These are phyloP conservation scores for Gymnoscopelus braueri DNA, from an alignment of 2,797 vertebrate genomes.

Conservation along the genomic window DNA sequence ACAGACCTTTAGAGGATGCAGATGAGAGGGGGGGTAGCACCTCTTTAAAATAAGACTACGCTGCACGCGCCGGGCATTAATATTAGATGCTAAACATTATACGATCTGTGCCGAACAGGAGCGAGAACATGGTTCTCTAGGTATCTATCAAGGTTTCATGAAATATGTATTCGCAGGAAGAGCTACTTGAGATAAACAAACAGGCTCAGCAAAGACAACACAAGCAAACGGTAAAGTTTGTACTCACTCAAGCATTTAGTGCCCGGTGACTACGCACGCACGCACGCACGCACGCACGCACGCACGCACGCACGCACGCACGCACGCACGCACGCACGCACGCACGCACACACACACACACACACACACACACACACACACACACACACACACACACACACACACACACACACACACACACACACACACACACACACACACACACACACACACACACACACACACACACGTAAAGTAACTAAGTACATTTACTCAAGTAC, in stretches of 20 bases:
- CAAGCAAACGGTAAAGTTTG: conserved; percentile 33
- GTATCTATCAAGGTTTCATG: conserved; percentile 42
- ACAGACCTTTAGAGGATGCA: conserved; percentile 70
- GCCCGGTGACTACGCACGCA: conserved; percentile 12
- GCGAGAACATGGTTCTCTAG: conserved; percentile 44
- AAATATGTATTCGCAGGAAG: conserved; percentile 50
- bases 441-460: no score
- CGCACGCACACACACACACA: conserved; percentile 1
- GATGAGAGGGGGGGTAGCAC: conserved; percentile 56
- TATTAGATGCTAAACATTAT: conserved; percentile 61
- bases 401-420: no score
- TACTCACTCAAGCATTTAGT: conserved; percentile 19
- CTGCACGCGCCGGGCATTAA: conserved; percentile 52
- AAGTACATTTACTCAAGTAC: no score
- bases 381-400: no score
- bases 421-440: no score
- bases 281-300: not conserved
- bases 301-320: not conserved
- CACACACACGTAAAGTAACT: no score
- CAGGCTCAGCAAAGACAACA: conserved; percentile 19
- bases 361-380: no score
- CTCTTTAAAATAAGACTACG: conserved; percentile 49
- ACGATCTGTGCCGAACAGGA: conserved; percentile 18
- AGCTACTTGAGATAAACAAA: conserved; percentile 41
- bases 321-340: not conserved